phyloP scores from a whole-genome alignment of 2,113 vertebrate species.

The Seriola aureovittata region DNA sequence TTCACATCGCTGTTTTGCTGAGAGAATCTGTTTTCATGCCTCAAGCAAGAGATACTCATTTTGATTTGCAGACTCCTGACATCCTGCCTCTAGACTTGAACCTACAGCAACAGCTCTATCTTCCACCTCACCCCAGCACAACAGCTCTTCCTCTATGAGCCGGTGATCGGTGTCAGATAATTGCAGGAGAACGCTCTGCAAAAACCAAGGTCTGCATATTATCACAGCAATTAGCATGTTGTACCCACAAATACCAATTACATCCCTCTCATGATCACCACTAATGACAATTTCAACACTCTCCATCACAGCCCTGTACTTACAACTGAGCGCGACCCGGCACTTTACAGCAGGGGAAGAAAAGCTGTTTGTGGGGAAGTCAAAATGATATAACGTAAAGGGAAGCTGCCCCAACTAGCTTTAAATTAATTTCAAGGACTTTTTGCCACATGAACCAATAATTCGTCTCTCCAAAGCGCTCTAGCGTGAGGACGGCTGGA shows the following conservation, averaged over 20 bases:
- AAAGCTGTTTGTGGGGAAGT: constrained; percentile 42
- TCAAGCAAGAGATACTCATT: constrained; percentile 36
- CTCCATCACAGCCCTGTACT: constrained; percentile 17
- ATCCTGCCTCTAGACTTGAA: constrained; percentile 45
- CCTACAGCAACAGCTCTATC: constrained; percentile 15
- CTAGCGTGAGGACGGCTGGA: constrained; percentile 38
- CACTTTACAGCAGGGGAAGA: constrained; percentile 31
- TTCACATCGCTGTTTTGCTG: constrained; percentile 28
- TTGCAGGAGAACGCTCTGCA: constrained; percentile 20
- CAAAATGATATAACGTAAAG: constrained; percentile 50
- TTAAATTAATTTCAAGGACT: constrained; percentile 66
- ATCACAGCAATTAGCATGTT: constrained; percentile 58
- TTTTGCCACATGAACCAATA: constrained; percentile 56
- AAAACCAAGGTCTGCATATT: constrained; percentile 50
- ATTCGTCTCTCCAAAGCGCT: constrained; percentile 57
- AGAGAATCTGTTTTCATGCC: constrained; percentile 38
- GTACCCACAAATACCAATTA: constrained; percentile 61
- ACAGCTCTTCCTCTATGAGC: constrained; percentile 14
- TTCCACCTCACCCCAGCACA: constrained; percentile 33
- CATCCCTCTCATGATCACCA: constrained; percentile 39
- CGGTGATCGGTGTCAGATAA: constrained; percentile 57
- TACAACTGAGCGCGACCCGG: constrained; percentile 34
- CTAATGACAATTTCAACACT: constrained; percentile 40
- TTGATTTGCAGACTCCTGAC: constrained; percentile 51
- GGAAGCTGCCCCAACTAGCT: constrained; percentile 61